Conservation (phyloP, 2,797 vertebrate species). For the Phylloscopus collybita region DNA sequence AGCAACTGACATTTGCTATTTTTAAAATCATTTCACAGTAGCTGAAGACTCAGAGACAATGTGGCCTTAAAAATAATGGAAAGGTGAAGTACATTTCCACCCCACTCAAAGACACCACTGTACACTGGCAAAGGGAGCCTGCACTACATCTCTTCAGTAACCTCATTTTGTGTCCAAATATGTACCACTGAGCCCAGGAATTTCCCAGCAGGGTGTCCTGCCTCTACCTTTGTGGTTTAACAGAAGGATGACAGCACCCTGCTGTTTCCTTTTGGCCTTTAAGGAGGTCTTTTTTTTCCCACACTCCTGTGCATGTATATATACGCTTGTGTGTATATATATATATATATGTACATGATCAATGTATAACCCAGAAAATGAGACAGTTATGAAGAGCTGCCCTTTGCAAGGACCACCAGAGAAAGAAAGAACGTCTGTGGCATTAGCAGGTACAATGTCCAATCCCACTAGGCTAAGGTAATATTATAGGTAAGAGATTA, state of each 20-base stretch:
- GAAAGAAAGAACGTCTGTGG: neutral
- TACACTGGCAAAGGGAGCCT: neutral
- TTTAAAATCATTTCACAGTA: neutral
- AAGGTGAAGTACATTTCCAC: neutral
- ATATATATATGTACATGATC: neutral
- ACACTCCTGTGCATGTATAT: neutral
- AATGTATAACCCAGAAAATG: neutral
- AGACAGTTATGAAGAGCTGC: neutral
- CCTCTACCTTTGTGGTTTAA: neutral
- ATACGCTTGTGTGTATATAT: rapidly evolving
- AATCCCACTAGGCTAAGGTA: neutral
- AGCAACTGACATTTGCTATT: neutral
- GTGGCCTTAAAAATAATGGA: neutral
- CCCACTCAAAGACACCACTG: neutral
- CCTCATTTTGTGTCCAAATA: neutral
- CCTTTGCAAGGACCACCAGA: neutral
- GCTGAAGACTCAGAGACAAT: neutral
- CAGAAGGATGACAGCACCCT: neutral
- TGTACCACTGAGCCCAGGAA: neutral
- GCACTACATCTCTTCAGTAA: neutral
- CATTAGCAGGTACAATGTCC: neutral
- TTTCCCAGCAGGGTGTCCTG: neutral
- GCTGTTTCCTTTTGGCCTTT: neutral
- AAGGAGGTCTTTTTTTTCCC: rapidly evolving
- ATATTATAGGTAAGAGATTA: conserved; percentile 14